A percentile compares a stretch with the other conserved stretches of the same genome.
Conservation (phyloP, 2,888 invertebrate genomes). For the Acrobasis suavella region DNA sequence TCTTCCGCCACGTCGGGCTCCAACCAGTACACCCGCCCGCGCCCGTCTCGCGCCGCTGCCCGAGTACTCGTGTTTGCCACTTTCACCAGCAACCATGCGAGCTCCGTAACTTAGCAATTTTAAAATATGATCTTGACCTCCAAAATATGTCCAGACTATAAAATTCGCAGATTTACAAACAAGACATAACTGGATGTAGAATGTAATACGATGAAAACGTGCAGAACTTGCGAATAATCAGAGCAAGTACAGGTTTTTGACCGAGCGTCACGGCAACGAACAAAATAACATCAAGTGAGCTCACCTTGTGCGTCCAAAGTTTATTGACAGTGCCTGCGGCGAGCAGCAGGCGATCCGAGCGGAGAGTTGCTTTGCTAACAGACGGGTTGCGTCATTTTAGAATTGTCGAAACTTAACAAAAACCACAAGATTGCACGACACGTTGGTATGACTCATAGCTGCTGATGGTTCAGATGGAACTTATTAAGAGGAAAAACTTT, state of each 20-base stretch:
- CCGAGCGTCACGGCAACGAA: constrained; percentile 48
- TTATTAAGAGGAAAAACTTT: not conserved
- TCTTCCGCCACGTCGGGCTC: constrained; percentile 76
- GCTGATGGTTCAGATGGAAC: constrained; percentile 9
- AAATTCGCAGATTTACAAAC: constrained; percentile 24
- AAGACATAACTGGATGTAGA: constrained; percentile 19
- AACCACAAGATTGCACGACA: constrained; percentile 56
- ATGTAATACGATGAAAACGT: constrained; percentile 17
- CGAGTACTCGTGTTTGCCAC: constrained; percentile 72
- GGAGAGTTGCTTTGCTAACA: constrained; percentile 52
- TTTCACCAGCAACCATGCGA: constrained; percentile 73
- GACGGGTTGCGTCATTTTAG: constrained; percentile 67
- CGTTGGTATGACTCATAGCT: constrained; percentile 50
- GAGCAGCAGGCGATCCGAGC: constrained; percentile 34
- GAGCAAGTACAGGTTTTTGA: constrained; percentile 44
- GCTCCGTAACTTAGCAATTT: constrained; percentile 55
- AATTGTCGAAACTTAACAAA: constrained; percentile 57
- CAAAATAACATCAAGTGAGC: constrained; percentile 61
- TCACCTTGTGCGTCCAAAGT: constrained; percentile 74
- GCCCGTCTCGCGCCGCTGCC: constrained; percentile 77
- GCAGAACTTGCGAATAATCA: not conserved
- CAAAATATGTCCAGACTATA: constrained; percentile 34
- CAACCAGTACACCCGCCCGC: constrained; percentile 61
- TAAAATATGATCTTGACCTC: constrained; percentile 63
- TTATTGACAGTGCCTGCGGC: constrained; percentile 78